Base-by-base conservation (phyloP, 1,140 invertebrate genomes). In the Akabosia matsudoensis region DNA sequence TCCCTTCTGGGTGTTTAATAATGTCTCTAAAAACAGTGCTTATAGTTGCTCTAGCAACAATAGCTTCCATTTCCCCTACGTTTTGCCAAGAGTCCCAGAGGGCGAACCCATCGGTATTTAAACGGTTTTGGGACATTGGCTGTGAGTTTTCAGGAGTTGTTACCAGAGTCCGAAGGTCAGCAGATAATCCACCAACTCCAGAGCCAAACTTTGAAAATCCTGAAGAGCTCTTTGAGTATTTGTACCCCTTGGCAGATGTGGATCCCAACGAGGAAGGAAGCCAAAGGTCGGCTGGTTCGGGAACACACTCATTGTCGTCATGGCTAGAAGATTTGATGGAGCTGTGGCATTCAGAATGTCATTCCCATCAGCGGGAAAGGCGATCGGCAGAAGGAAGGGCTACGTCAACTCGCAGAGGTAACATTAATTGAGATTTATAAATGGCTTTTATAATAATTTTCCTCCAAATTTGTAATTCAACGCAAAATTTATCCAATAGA, bases 331-430 rank as follows among this genome's bases (percentile, higher is more conserved):
- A 80, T 33, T 10, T 80, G 28, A 33, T 76, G 22, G 74, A 71
- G 18, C 52, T 80, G 0, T 80, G 79, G 79, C 75, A 77, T 3
- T 37, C 54, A 0, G 77, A 79, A 33, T 80, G 79, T 56, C 75
- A 77, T 18, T 18, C 64, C 24, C 51, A 75, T 26, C 28, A n/a
- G 14, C 73, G 37, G n/a, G 51, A 54, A 13, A 51, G 70, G 24
- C 64, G 30, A 74, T 14, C 28, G 3, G 51, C 37, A 22, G 22
- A 56, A 56, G 24, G 54, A 22, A 56, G 10, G n/a, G 54, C 3
- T 4, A 3, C 54, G 54, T n/a, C 3, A 3, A 24, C 4, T 56
- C 7, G 54, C 14, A 56, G 54, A 56, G 54, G 54, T 56, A 45
- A 45, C 7, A 18, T 45, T 45, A n/a, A n/a, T n/a, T n/a, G n/a